Evolutionary conservation across 2,113 vertebrate species (phyloP), one percentile per base, ranked within the genome.

Genomic region (Neodon shergylaensis): DNA sequence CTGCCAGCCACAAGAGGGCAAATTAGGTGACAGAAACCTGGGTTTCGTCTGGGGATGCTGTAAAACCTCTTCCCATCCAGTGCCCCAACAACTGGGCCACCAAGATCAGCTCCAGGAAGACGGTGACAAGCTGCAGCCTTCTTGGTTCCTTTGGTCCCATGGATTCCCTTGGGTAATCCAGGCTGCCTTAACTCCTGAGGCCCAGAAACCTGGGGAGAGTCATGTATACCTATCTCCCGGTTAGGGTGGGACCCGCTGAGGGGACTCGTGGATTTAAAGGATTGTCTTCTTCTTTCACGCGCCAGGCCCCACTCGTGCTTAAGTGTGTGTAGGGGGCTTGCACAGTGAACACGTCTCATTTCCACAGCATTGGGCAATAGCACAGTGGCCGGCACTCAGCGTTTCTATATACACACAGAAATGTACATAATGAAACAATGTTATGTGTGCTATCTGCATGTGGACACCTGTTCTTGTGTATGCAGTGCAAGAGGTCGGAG

Each of bases 291-390:
- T 19, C 8, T 17, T 4, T 42, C 44, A 31, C 39, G 24, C 1
- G 66, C 21, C 70, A 3, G 0, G 12, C 33, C 21, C 31, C 12
- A 11, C 5, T 54, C 42, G 65, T 19, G 44, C 44, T 79, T 44
- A 0, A 0, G 19, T 44, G 28, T 39, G 42, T 47, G 24, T 7
- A 26, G 3, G 42, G 36, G 44, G 21, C 22, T 39, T 47, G 9
- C 5, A 54, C 3, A 24, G 6, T 1, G 31, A 4, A 12, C 26
- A 14, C 1, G 1, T 33, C 16, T n/a, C 26, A 0, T 42, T 36
- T 65, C 76, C 26, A 26, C 36, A 33, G 47, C 61, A 2, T 0
- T 52, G 17, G 39, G 7, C 36, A 42, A 22, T 8, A 47, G 31
- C 9, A 19, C 3, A n/a, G 10, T 72, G 42, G 31, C 58, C 14